Base-by-base conservation (phyloP, 2,888 invertebrate genomes). In the Synergus umbraculus region DNA sequence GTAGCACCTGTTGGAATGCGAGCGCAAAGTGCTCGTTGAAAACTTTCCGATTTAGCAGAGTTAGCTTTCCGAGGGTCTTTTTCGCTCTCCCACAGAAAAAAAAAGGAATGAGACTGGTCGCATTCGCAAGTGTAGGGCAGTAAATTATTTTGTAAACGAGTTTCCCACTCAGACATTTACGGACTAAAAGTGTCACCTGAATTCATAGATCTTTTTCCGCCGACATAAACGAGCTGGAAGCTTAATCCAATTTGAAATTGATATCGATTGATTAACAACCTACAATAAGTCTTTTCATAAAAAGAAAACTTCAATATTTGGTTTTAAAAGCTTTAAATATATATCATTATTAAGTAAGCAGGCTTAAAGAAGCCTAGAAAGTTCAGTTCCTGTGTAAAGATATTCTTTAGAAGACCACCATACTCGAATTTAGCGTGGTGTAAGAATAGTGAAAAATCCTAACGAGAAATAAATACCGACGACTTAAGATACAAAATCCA, bases 1-100 rank as follows among this genome's bases (percentile, higher is more conserved):
- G 80, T 83, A 83, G 81, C 83, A 83, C 83, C 83, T 83, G 83
- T 83, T 83, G 83, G 82, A 83, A 83, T 83, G 83, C 78, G 79
- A 81, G 79, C 83, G 79, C 79, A 58, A 81, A 82, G 76, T 79
- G 79, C 79, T 79, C 79, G 80, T n/a, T 80, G 44, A 69, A 82
- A 82, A 83, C 81, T 83, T 81, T 77, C 77, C 60, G 79, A 83
- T 82, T 82, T 81, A 81, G 79, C 81, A 77, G 81, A 66, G 66
- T 66, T 66, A 54, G 73, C 49, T 73, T 46, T 49, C 29, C 73
- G 73, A 73, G 73, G 54, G 37, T 54, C 49, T 69, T 49, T 46
- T 69, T 54, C 54, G n/a, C 37, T 37, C 29, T 29, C 15, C 9
- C 37, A 41, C n/a, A 41, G 49, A 46, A 37, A 54, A 49, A 73